Evolutionary conservation across 92 coral and sea anemone genomes (phyloP).

Genomic region (Pocillopora grandis): DNA sequence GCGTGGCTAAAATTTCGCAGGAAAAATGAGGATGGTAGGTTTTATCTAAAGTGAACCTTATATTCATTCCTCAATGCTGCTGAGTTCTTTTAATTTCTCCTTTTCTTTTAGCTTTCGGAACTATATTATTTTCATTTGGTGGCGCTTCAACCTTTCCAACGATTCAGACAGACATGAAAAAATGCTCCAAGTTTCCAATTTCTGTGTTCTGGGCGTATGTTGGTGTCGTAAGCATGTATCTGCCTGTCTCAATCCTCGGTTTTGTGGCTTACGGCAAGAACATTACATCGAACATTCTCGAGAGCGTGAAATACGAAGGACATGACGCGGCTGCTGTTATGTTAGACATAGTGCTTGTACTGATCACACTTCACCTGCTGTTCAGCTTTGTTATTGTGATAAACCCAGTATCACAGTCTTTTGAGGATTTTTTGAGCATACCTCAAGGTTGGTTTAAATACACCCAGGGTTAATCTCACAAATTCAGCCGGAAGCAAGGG

Average conservation of each 20-base stretch:
- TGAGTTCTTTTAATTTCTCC: not conserved
- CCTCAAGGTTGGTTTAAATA: conserved; percentile 37
- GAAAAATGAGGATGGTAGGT: not conserved
- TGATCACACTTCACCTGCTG: conserved; percentile 81
- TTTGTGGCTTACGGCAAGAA: conserved; percentile 75
- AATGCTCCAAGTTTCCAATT: conserved; percentile 63
- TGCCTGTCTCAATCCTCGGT: conserved; percentile 86
- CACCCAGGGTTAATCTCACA: not conserved
- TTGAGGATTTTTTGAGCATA: conserved; percentile 71
- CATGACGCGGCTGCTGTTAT: conserved; percentile 45
- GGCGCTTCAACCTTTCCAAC: conserved; percentile 97
- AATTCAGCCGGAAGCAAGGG: not conserved
- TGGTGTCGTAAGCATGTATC: conserved; percentile 77
- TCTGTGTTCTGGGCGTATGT: conserved; percentile 76
- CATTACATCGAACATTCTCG: conserved; percentile 67
- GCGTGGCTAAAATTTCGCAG: too few relatives aligned
- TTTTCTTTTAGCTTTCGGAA: conserved; percentile 74
- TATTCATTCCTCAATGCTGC: too few relatives aligned
- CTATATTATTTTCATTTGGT: conserved; percentile 92
- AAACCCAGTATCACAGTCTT: conserved; percentile 93
- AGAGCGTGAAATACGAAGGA: conserved; percentile 42
- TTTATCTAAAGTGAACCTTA: not conserved
- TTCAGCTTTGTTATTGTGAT: conserved; percentile 91
- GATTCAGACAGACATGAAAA: conserved; percentile 94
- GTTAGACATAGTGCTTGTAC: conserved; percentile 65